Evolutionary conservation across 2,113 vertebrate genomes (phyloP).

Genomic region (Perca flavescens): DNA sequence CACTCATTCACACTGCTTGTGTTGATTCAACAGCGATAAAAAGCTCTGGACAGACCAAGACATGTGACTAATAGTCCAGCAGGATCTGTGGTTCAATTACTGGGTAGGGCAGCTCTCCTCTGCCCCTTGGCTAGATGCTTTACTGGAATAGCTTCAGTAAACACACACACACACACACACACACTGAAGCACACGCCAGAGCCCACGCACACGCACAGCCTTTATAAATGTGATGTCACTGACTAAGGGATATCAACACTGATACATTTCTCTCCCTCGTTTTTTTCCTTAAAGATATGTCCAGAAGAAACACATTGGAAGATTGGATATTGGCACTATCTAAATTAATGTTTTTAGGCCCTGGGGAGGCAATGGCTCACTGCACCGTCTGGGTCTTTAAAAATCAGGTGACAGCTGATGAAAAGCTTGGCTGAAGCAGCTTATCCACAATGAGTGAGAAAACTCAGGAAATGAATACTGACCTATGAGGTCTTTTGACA

Average conservation of each 20-base stretch:
- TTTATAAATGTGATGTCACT: slow-evolving; percentile 80
- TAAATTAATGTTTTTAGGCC: slow-evolving; percentile 80
- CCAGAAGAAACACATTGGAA: slow-evolving; percentile 70
- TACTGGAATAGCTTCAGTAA: slow-evolving; percentile 66
- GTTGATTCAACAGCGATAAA: slow-evolving; percentile 72
- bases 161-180: slow-evolving; percentile 34
- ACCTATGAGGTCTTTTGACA: slow-evolving; percentile 45
- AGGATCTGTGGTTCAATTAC: slow-evolving; percentile 78
- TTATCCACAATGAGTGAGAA: slow-evolving; percentile 63
- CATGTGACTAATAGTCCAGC: slow-evolving; percentile 76
- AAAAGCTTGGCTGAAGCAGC: slow-evolving; percentile 60
- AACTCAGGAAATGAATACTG: slow-evolving; percentile 74
- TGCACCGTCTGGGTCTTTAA: slow-evolving; percentile 64
- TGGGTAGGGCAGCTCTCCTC: slow-evolving; percentile 70
- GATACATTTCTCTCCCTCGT: slow-evolving; percentile 72
- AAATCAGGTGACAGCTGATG: slow-evolving; percentile 65
- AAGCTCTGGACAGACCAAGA: slow-evolving; percentile 60
- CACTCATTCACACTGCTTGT: slow-evolving; percentile 47
- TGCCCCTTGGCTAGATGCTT: slow-evolving; percentile 76
- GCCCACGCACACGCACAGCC: slow-evolving; percentile 44
- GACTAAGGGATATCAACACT: slow-evolving; percentile 71
- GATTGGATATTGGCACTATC: slow-evolving; percentile 79
- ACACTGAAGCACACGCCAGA: slow-evolving; percentile 9
- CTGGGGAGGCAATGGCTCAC: slow-evolving; percentile 53
- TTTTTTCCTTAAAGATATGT: slow-evolving; percentile 76